Conservation (phyloP, 2,888 invertebrate species). For the Tipula helvola region DNA sequence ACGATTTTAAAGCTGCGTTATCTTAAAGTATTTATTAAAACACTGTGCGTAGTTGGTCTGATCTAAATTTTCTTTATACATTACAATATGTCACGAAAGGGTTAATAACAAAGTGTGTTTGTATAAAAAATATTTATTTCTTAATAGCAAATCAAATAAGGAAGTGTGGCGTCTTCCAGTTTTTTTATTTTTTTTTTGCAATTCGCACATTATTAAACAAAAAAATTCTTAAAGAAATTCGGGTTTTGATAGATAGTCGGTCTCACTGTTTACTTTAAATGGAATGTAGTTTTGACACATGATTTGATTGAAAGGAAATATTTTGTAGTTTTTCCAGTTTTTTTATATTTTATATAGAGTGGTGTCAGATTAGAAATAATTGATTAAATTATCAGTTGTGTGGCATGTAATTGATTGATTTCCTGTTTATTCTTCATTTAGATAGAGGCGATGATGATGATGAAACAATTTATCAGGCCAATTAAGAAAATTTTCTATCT, state of each 20-base stretch:
- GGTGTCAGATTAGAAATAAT: neutral
- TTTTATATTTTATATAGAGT: neutral
- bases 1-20: neutral
- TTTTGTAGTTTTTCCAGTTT: neutral
- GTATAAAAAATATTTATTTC: neutral
- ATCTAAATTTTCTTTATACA: neutral
- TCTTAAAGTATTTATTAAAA: neutral
- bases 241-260: neutral
- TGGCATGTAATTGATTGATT: constrained; percentile 4
- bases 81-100: neutral
- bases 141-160: neutral
- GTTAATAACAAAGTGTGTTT: neutral
- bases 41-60: neutral
- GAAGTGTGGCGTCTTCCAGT: neutral
- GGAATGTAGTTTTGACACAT: neutral
- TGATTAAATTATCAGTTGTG: constrained; percentile 4
- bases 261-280: neutral
- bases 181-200: neutral
- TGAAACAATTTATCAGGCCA: neutral
- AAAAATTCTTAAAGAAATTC: neutral
- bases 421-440: neutral
- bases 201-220: neutral
- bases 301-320: neutral
- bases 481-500: neutral
- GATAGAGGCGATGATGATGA: neutral